These are phyloP conservation scores for Seriola aureovittata DNA, from an alignment of 2,113 vertebrate genomes.

Conservation along the genomic window DNA sequence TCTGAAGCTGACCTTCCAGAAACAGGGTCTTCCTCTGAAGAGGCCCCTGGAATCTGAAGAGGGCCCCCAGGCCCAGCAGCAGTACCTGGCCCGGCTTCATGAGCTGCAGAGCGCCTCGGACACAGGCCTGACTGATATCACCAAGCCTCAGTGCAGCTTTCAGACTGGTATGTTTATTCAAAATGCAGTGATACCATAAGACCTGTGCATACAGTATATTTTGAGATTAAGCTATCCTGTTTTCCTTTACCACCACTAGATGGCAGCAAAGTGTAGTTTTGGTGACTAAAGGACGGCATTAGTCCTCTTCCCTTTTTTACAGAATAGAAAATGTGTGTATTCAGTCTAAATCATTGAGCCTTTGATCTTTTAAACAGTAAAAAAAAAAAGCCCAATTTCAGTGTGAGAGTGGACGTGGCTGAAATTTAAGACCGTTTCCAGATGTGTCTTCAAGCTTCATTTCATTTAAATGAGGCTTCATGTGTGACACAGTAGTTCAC, in stretches of 20 bases:
- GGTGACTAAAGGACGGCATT: neutral
- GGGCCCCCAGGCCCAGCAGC: slow-evolving; percentile 91
- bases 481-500: neutral
- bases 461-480: neutral
- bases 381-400: neutral
- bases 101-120: slow-evolving; percentile 95
- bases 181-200: neutral
- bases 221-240: neutral
- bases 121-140: slow-evolving; percentile 90
- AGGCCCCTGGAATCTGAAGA: slow-evolving; percentile 93
- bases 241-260: slow-evolving; percentile 49
- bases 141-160: slow-evolving; percentile 86
- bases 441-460: neutral
- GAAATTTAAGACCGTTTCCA: neutral
- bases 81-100: slow-evolving; percentile 93
- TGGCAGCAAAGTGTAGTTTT: slow-evolving; percentile 48
- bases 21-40: slow-evolving; percentile 94
- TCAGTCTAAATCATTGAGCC: neutral
- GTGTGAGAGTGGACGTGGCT: neutral
- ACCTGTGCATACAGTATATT: neutral
- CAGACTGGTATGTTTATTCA: slow-evolving; percentile 82
- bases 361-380: neutral
- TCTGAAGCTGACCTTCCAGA: slow-evolving; percentile 99
- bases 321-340: neutral
- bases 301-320: neutral